phyloP scores from a whole-genome alignment of 2,888 invertebrate species.

The Tipula vernalis region DNA sequence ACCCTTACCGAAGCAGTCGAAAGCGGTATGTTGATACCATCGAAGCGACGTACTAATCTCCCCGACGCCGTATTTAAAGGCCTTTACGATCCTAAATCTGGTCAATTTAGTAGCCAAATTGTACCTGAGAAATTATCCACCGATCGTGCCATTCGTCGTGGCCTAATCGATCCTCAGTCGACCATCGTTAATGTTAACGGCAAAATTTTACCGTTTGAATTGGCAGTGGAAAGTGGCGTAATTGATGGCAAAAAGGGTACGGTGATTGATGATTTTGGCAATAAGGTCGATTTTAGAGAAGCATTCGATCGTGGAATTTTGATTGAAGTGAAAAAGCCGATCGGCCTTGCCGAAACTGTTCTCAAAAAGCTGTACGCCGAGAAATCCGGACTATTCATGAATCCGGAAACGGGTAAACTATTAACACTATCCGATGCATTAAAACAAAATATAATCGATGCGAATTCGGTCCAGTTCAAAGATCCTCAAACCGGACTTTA shows the following conservation, averaged over 20 bases:
- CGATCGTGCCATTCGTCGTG: conserved; percentile 71
- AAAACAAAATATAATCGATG: conserved; percentile 66
- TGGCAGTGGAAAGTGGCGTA: conserved; percentile 65
- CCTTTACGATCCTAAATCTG: conserved; percentile 74
- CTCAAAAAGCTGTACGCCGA: conserved; percentile 70
- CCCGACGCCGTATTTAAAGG: conserved; percentile 86
- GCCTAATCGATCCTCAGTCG: conserved; percentile 71
- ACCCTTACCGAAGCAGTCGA: conserved; percentile 74
- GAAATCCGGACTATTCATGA: conserved; percentile 66
- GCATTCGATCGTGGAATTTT: conserved; percentile 74
- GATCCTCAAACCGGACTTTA: conserved; percentile 64
- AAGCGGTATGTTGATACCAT: conserved; percentile 66
- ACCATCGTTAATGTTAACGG: conserved; percentile 76
- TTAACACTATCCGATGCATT: conserved; percentile 75
- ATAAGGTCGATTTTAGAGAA: conserved; percentile 64
- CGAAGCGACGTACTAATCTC: conserved; percentile 69
- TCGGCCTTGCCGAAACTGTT: conserved; percentile 70
- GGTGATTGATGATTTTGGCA: conserved; percentile 46
- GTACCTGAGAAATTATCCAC: conserved; percentile 69
- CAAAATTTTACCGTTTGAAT: conserved; percentile 67
- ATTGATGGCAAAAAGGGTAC: conserved; percentile 64
- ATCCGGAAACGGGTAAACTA: conserved; percentile 65
- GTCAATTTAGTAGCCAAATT: conserved; percentile 67
- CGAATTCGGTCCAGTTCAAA: conserved; percentile 69
- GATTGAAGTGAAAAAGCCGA: conserved; percentile 67